Conservation (phyloP, 2,797 vertebrate genomes). For the Microctenopoma stevenorrisi region DNA sequence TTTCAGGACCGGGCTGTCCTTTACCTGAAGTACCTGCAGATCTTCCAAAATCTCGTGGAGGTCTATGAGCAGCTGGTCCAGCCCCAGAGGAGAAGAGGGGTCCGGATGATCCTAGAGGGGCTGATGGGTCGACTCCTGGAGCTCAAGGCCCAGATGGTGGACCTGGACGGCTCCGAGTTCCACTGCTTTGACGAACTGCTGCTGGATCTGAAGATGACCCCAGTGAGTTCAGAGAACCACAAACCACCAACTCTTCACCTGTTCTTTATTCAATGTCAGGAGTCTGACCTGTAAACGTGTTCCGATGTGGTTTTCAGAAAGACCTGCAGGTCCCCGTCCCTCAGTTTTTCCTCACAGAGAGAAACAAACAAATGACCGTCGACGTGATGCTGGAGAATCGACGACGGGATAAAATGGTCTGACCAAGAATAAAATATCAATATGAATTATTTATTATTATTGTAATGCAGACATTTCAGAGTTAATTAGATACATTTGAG, state of each 20-base stretch:
- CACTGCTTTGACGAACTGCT: conserved; percentile 6
- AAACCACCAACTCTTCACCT: no score
- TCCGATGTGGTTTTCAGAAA: not conserved
- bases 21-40: conserved; percentile 6
- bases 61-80: conserved; percentile 1
- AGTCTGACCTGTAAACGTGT: no score
- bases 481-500: no score
- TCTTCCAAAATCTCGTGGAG: not conserved
- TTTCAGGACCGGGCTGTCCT: not conserved
- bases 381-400: no score
- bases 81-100: not conserved
- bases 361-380: not conserved
- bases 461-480: no score
- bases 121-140: conserved; percentile 4
- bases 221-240: not conserved
- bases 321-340: conserved; percentile 2
- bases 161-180: not conserved
- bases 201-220: conserved; percentile 11
- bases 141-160: conserved; percentile 9
- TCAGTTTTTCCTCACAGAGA: not conserved
- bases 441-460: no score
- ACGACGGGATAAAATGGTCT: not conserved
- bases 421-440: not conserved
- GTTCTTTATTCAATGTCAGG: no score
- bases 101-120: not conserved